Evolutionary conservation across 2,797 vertebrate genomes (phyloP), one percentile per base, ranked within the genome.

Genomic region (Enteromius unitaeniatus): DNA sequence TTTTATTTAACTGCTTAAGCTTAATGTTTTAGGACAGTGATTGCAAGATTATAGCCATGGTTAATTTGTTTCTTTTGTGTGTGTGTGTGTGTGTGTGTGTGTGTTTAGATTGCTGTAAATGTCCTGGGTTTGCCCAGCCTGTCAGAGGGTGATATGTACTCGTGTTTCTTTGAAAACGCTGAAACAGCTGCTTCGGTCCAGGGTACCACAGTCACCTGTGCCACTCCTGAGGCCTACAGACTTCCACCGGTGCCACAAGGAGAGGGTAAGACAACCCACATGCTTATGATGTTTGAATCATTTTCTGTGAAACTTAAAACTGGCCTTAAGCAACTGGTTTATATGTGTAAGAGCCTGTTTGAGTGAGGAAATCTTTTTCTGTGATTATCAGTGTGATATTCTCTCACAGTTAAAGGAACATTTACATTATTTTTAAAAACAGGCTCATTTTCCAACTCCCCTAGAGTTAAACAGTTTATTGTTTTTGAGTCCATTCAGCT

Each of bases 121-220:
- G 94, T 99, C 11, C 93, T 90, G 0, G 95, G 96, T 17, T 93
- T 99, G 49, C 97, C 98, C 3, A 88, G 92, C 85, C 92, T 99
- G 15, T 89, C 28, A 26, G 93, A 95, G 7, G 95, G 93, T 84
- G 97, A 97, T 81, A 93, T 93, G 1, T 99, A 99, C 88, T 97
- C 96, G 0, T 99, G 98, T 93, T 96, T 96, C 88, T 99, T 98
- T 55, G 95, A 97, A 89, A 96, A 97, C 45, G 93, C 93, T 2
- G 96, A 96, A 89, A 96, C 95, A 62, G 94, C 94, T 2, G 97
- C 97, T 9, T 88, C 92, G 15, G 87, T 96, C 88, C 95, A 94
- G 1, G 92, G 92, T 60, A 91, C 92, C 1, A 96, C 96, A 26
- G 96, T 98, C 67, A 94, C 91, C 88, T 99, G 98, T 88, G 92